Base-by-base conservation (phyloP, 2,888 invertebrate species). In the Tethea ocularis region DNA sequence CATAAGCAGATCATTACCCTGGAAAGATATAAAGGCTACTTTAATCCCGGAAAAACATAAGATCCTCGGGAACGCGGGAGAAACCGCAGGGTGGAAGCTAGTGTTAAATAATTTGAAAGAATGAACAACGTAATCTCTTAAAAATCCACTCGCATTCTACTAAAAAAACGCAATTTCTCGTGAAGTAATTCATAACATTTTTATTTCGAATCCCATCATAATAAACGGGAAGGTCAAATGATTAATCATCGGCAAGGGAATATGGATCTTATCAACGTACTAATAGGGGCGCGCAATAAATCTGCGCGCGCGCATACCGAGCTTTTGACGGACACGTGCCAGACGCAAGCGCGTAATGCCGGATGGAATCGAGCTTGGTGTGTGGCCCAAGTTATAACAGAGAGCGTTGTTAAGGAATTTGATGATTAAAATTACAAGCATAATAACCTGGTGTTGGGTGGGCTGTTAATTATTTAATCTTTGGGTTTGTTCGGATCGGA, bases 291-390 rank as follows among this genome's bases (percentile, higher is more conserved):
- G 61, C 63, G 61, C 65, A 64, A 59, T 67, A 63, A 60, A 67
- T 61, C 59, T 61, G 73, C 68, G 69, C 66, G 51, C 52, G 67
- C 71, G 70, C 71, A 64, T 38, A 57, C 59, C 62, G 59, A 57
- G 51, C 58, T 52, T 59, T 63, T 77, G 84, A 78, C 75, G 69
- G 82, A 83, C 78, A 72, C 66, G 72, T 71, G 77, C 80, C 82
- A 83, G 77, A 77, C 72, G 62, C 63, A 36, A 57, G 59, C 51
- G 59, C 41, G 52, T 36, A 69, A 64, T 52, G 38, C 17, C 60
- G 57, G 56, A 51, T 51, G 61, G 64, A 70, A 51, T 52, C 61
- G 65, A 69, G 57, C 69, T 69, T 73, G 63, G 67, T 64, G 61
- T 60, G 56, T 51, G 67, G 64, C 24, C 17, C 53, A 71, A 71